A percentile compares a stretch with the other conserved stretches of the same genome.
phyloP scores from a whole-genome alignment of 1,140 invertebrate genomes.

The Cydia strobilella region DNA sequence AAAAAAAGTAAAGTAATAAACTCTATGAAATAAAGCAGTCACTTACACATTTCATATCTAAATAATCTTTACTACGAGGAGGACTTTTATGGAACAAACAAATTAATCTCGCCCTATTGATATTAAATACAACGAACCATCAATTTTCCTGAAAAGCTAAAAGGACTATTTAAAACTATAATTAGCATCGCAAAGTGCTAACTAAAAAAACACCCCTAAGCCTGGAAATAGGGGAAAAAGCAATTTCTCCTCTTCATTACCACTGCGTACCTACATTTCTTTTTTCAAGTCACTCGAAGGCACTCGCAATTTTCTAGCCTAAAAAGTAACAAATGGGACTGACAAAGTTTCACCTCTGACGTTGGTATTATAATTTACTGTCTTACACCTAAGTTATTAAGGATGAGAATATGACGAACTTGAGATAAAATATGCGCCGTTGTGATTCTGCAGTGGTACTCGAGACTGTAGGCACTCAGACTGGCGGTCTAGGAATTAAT shows the following conservation, averaged over 20 bases:
- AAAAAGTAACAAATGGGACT: constrained; percentile 46
- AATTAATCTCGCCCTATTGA: neutral
- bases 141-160: neutral
- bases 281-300: constrained; percentile 42
- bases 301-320: constrained; percentile 45
- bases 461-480: constrained; percentile 65
- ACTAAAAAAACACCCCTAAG: neutral
- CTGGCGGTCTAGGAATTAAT: constrained; percentile 69
- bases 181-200: neutral
- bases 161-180: neutral
- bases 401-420: constrained; percentile 33
- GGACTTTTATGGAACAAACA: neutral
- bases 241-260: constrained; percentile 37
- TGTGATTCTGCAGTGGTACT: constrained; percentile 44
- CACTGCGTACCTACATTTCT: constrained; percentile 34
- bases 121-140: neutral
- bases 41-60: too few species aligned
- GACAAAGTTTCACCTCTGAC: constrained; percentile 39
- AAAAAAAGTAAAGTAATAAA: too few species aligned
- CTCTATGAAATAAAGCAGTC: too few species aligned
- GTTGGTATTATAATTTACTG: neutral
- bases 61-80: too few species aligned
- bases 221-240: constrained; percentile 1
- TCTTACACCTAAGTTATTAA: constrained; percentile 24
- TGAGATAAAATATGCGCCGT: constrained; percentile 35